Conservation (phyloP, 1,140 invertebrate species). For the Manduca sexta region DNA sequence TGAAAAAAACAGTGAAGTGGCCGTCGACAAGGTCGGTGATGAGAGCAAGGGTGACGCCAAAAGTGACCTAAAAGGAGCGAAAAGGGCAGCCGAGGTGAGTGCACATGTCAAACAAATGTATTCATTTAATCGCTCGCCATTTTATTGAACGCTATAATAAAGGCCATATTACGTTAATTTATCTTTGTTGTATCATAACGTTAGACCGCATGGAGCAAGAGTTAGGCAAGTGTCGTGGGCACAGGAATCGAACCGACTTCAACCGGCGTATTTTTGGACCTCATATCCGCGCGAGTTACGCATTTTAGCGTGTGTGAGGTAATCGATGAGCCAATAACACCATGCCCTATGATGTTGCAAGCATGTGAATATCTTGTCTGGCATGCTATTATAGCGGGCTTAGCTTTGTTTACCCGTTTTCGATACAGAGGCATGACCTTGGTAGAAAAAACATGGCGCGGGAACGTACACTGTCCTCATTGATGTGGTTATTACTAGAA, state of each 20-base stretch:
- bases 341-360: slow-evolving; percentile 11
- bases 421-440: slow-evolving; percentile 66
- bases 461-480: slow-evolving; percentile 52
- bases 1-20: slow-evolving; percentile 87
- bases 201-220: slow-evolving; percentile 22
- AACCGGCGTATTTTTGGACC: slow-evolving; percentile 62
- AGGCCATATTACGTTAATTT: slow-evolving; percentile 25
- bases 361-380: not conserved
- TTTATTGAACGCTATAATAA: slow-evolving; percentile 64
- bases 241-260: slow-evolving; percentile 15
- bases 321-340: slow-evolving; percentile 56
- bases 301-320: slow-evolving; percentile 44
- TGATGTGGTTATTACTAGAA: slow-evolving; percentile 35
- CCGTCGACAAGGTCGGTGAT: slow-evolving; percentile 86
- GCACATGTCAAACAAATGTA: slow-evolving; percentile 68
- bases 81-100: slow-evolving; percentile 91
- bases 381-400: slow-evolving; percentile 1
- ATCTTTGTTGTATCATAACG: slow-evolving; percentile 1
- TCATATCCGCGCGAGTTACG: slow-evolving; percentile 35
- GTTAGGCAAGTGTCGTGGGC: not conserved
- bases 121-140: slow-evolving; percentile 70
- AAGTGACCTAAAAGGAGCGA: slow-evolving; percentile 88
- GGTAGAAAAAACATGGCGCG: slow-evolving; percentile 68
- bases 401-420: slow-evolving; percentile 67
- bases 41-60: slow-evolving; percentile 83